Conservation (phyloP, 2,113 vertebrate genomes). For the Cricetomys ansorgei region DNA sequence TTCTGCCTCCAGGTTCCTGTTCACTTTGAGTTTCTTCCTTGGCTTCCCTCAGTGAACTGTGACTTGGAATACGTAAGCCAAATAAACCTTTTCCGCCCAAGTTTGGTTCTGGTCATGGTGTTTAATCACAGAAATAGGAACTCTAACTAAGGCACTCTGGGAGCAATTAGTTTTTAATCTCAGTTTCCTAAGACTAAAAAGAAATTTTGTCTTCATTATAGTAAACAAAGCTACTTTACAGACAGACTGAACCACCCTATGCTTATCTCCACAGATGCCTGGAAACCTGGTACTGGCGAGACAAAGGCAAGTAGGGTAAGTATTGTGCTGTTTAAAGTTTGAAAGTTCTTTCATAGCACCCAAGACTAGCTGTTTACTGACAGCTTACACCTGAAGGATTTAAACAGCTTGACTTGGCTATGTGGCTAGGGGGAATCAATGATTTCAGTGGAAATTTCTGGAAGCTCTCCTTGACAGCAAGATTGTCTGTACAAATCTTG, state of each 20-base stretch:
- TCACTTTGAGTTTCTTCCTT: not conserved
- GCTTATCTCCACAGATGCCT: not conserved
- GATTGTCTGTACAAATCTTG: not conserved
- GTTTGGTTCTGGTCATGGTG: not conserved
- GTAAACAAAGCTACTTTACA: not conserved
- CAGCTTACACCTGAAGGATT: not conserved
- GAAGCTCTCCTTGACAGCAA: not conserved
- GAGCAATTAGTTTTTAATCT: constrained; percentile 34
- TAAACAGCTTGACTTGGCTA: not conserved
- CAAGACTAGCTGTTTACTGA: constrained; percentile 24
- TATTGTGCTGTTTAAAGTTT: constrained; percentile 26
- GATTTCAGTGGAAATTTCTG: not conserved
- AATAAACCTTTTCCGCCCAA: not conserved
- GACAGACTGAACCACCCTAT: not conserved
- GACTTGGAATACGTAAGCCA: not conserved
- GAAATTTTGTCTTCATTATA: constrained; percentile 2
- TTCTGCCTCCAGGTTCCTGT: not conserved
- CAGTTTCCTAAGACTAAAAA: constrained; percentile 45
- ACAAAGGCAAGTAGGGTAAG: constrained; percentile 27
- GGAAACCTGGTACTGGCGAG: constrained; percentile 9
- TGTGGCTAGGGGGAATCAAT: not conserved
- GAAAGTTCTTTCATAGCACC: not conserved
- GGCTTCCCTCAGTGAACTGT: not conserved
- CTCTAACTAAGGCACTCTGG: not conserved
- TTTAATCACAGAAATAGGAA: not conserved